These are phyloP conservation scores for Glossophaga mutica DNA, from an alignment of 2,797 vertebrate species.

Conservation along the genomic window DNA sequence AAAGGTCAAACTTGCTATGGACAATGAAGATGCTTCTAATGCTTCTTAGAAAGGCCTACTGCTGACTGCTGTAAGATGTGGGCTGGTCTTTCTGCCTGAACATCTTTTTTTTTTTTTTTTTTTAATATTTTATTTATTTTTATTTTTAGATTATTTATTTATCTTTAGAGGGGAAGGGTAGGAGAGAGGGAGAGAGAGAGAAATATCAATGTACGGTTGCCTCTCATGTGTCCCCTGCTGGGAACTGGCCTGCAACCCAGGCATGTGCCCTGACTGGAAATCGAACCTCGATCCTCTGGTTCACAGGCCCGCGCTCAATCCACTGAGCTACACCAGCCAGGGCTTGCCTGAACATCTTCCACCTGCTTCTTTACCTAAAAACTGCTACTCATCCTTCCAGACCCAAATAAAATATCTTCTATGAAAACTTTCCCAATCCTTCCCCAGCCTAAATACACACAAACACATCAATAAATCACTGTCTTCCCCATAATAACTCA, in stretches of 20 bases:
- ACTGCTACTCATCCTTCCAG: neutral
- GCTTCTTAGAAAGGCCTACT: neutral
- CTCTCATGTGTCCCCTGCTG: no score
- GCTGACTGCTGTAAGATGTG: neutral
- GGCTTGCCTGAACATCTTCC: neutral
- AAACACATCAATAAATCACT: neutral
- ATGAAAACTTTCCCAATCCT: neutral
- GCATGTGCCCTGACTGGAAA: no score
- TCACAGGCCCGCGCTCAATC: no score
- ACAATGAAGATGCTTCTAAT: neutral
- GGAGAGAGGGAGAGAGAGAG: no score
- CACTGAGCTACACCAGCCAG: no score
- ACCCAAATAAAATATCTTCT: neutral
- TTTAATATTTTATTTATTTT: no score
- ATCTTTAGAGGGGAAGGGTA: no score
- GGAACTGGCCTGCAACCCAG: no score
- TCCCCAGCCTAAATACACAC: neutral
- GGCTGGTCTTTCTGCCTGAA: neutral
- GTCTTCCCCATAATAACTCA: neutral
- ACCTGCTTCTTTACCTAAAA: neutral
- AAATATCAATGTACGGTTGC: no score
- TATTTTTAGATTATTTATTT: no score
- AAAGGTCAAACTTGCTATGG: neutral
- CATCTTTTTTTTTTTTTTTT: no score
- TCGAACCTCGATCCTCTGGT: no score